Conservation (phyloP, 2,113 vertebrate species). For the Phalacrocorax aristotelis region DNA sequence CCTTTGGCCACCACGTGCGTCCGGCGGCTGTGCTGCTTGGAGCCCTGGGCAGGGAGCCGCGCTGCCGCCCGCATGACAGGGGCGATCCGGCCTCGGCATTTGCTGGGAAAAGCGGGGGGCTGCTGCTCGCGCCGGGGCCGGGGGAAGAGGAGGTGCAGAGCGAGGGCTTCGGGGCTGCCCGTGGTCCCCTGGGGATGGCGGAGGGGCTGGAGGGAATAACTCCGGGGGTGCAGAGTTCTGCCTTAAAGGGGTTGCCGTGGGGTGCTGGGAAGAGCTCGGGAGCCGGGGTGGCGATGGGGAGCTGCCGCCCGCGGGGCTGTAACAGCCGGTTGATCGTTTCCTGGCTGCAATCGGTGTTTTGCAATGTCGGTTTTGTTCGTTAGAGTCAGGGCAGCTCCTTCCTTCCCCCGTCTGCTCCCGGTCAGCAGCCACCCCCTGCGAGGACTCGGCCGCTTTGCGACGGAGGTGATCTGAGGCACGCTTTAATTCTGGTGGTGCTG, state of each 20-base stretch:
- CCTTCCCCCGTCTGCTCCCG: not conserved
- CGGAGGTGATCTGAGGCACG: fast-evolving
- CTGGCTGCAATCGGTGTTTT: not conserved
- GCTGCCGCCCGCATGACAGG: not conserved
- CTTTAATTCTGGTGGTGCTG: not conserved
- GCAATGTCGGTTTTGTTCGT: not conserved
- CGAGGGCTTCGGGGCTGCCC: not conserved
- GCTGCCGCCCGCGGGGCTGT: not conserved
- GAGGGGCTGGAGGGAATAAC: not conserved
- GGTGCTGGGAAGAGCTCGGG: not conserved
- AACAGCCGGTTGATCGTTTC: fast-evolving
- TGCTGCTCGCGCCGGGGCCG: not conserved
- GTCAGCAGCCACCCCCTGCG: not conserved
- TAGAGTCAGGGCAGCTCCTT: not conserved
- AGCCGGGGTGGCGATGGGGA: not conserved
- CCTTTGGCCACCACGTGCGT: not conserved
- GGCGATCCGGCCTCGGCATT: fast-evolving
- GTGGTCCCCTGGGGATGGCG: not conserved
- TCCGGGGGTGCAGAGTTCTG: not conserved
- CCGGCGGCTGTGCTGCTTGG: not conserved
- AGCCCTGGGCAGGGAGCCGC: not conserved
- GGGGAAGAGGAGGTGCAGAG: not conserved
- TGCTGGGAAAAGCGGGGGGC: not conserved
- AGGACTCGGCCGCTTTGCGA: not conserved
- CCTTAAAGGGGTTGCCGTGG: not conserved